Evolutionary conservation across 1,140 invertebrate species (phyloP).

Genomic region (Ruditapes philippinarum): DNA sequence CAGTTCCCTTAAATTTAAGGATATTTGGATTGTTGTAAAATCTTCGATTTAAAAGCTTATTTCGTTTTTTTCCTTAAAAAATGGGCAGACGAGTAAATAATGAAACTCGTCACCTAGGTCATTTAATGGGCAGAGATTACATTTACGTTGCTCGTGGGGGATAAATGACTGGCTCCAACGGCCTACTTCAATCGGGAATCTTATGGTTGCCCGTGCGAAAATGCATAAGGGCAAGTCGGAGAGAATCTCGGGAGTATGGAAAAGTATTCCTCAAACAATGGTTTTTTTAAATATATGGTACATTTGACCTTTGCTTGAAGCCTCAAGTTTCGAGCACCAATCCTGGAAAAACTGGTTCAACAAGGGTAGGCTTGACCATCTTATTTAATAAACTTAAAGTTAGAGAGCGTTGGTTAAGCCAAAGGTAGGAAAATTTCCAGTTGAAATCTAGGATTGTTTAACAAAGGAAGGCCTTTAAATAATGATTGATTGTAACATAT

Average conservation of each 20-base stretch:
- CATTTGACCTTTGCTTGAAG: not conserved
- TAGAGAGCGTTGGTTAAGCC: not conserved
- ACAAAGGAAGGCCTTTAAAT: not conserved
- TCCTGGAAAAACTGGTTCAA: not conserved
- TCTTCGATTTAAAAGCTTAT: not conserved
- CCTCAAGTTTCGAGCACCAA: not conserved
- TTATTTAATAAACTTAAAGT: not conserved
- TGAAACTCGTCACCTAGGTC: not conserved
- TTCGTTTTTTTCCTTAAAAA: not conserved
- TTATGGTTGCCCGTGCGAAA: constrained; percentile 27
- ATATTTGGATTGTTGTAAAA: not conserved
- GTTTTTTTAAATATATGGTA: not conserved
- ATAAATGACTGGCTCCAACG: not conserved
- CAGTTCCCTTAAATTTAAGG: not conserved
- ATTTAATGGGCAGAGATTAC: not conserved
- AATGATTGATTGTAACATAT: not conserved
- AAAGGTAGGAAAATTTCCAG: not conserved
- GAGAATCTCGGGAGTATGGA: not conserved
- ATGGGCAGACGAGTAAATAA: not conserved
- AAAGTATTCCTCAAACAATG: not conserved
- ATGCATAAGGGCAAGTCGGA: not conserved
- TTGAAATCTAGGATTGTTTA: not conserved
- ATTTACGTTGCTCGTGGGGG: not conserved
- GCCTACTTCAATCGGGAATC: not conserved
- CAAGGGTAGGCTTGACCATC: too few species aligned